Conservation (phyloP, 2,113 vertebrate genomes). For the Brachyhypopomus gauderio region DNA sequence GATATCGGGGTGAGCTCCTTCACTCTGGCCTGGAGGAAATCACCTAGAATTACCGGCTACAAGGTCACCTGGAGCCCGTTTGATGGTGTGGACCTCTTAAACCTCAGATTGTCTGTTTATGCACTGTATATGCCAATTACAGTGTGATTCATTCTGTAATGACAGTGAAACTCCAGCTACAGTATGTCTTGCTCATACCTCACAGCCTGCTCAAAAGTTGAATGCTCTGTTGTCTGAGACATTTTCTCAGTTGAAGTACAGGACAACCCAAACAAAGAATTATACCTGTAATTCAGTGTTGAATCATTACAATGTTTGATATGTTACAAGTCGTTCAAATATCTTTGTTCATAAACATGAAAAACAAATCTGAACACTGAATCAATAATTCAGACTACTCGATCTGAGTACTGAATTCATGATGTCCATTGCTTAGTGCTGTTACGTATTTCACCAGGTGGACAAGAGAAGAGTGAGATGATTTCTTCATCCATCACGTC, state of each 20-base stretch:
- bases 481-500: slow-evolving; percentile 66
- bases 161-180: not conserved
- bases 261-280: not conserved
- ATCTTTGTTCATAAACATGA: no score
- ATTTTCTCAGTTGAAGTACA: no score
- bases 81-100: slow-evolving; percentile 62
- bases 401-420: no score
- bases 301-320: not conserved
- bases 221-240: no score
- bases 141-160: no score
- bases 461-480: slow-evolving; percentile 70
- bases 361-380: no score
- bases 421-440: not conserved
- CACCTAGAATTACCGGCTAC: slow-evolving; percentile 76
- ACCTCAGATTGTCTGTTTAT: no score
- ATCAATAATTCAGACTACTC: no score
- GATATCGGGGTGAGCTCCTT: slow-evolving; percentile 73
- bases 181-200: not conserved
- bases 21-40: slow-evolving; percentile 79
- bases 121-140: no score
- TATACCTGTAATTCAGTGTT: not conserved
- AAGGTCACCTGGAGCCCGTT: slow-evolving; percentile 82
- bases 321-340: no score
- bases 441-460: slow-evolving; percentile 67
- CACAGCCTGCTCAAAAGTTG: no score